These are phyloP conservation scores for Heliconius erato DNA, from an alignment of 2,888 invertebrate species.

Conservation along the genomic window DNA sequence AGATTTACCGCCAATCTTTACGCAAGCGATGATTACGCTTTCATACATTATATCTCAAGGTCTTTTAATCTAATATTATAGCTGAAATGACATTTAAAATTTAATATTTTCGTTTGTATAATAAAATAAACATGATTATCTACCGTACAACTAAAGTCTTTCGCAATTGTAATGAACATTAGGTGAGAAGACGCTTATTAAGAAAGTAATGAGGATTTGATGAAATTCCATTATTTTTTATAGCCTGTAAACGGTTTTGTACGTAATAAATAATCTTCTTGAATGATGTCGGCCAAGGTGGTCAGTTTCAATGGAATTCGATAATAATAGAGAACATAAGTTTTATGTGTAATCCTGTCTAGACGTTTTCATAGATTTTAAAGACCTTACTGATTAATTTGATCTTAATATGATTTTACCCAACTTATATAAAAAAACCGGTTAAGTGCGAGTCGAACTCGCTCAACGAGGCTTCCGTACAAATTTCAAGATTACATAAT, in stretches of 20 bases:
- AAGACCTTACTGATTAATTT: not conserved
- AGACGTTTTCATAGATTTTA: not conserved
- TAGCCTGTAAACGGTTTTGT: not conserved
- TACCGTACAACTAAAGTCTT: not conserved
- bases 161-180: not conserved
- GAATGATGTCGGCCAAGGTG: not conserved
- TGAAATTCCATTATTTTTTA: slow-evolving; percentile 11
- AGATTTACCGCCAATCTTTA: slow-evolving; percentile 23
- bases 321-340: not conserved
- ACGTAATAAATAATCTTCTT: slow-evolving; percentile 5
- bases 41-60: slow-evolving; percentile 35
- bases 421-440: no score
- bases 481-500: no score
- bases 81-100: slow-evolving; percentile 33
- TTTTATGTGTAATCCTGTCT: not conserved
- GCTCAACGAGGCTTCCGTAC: no score
- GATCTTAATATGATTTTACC: no score
- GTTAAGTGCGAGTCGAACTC: no score
- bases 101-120: slow-evolving; percentile 47
- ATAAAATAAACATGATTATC: slow-evolving; percentile 55
- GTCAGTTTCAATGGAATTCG: not conserved
- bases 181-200: not conserved
- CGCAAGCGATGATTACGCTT: slow-evolving; percentile 29
- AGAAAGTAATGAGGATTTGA: slow-evolving; percentile 14
- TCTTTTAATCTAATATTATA: not conserved